phyloP scores from a whole-genome alignment of 2,888 invertebrate species.

The Tipula lateralis region DNA sequence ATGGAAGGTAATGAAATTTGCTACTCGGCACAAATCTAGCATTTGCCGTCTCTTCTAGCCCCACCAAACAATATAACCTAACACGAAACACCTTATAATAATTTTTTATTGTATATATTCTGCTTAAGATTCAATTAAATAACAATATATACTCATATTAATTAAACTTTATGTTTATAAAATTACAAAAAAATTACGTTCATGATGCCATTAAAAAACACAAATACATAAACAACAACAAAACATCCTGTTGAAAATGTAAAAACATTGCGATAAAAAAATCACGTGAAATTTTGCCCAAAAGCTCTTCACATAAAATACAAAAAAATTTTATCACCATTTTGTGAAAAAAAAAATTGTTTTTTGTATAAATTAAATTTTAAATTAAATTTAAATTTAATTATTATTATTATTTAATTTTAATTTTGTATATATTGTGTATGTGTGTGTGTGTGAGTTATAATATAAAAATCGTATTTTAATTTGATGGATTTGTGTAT shows the following conservation, averaged over 20 bases:
- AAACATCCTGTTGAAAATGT: not conserved
- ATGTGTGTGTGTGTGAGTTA: not conserved
- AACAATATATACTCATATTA: not conserved
- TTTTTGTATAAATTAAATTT: not conserved
- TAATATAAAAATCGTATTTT: slow-evolving; percentile 1
- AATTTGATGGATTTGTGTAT: not conserved
- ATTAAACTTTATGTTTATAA: not conserved
- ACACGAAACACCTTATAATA: not conserved
- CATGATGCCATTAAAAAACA: not conserved
- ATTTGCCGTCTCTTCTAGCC: too few species aligned
- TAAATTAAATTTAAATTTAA: slow-evolving; percentile 19
- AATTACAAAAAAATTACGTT: slow-evolving; percentile 9
- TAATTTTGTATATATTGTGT: not conserved
- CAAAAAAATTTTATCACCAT: not conserved
- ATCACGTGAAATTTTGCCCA: slow-evolving; percentile 1
- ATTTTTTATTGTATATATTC: not conserved
- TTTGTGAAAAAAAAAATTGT: not conserved
- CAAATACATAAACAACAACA: not conserved
- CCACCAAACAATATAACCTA: too few species aligned
- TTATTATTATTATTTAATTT: slow-evolving; percentile 24
- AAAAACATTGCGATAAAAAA: not conserved
- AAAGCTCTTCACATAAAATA: not conserved
- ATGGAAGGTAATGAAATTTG: too few species aligned
- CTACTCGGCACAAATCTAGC: too few species aligned
- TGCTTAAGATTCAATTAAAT: not conserved